Base-by-base conservation (phyloP, 2,113 vertebrate species). In the Sylvietta virens region DNA sequence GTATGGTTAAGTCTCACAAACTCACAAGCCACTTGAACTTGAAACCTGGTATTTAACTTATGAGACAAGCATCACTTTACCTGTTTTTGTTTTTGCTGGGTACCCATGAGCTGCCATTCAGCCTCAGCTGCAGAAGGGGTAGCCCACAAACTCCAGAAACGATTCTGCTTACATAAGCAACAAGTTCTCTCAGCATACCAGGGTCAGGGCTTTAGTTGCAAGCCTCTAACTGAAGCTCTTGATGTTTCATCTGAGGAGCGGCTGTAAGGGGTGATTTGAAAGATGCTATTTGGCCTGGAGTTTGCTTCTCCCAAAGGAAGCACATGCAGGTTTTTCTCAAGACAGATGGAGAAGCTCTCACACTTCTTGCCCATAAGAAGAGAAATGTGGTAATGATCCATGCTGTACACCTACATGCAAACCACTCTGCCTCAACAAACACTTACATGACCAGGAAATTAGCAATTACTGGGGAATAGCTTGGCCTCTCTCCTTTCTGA, bases 1-100 rank as follows among this genome's bases (percentile, higher is more conserved):
- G 12, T 70, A 30, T 81, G 42, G 50, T 94, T 90, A 92, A 71
- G 45, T 90, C 54, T 54, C 77, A 95, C 92, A 51, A 26, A 71
- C 81, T 95, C 58, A 92, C 92, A 83, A 94, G 53, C 85, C 61
- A 67, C 76, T 82, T 78, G 94, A 95, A 93, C 64, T 28, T 88
- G 39, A 89, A 93, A 91, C 31, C 48, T 3, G 42, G 30, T 64
- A 67, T 95, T 97, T 95, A 89, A 81, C 65, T 92, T 92, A 69
- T 91, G 65, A 88, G 72, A 57, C 64, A 58, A 44, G 13, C 58
- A 78, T 72, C 4, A 48, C 95, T 91, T 95, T 76, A 83, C 7
- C 50, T 71, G 13, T 53, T 94, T 96, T n/a, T 57, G 35, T 50
- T 93, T 86, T 84, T 83, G 23, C 48, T 93, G 85, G 44, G 28